phyloP scores from a whole-genome alignment of 2,888 invertebrate genomes.

The Octonoba sinensis region DNA sequence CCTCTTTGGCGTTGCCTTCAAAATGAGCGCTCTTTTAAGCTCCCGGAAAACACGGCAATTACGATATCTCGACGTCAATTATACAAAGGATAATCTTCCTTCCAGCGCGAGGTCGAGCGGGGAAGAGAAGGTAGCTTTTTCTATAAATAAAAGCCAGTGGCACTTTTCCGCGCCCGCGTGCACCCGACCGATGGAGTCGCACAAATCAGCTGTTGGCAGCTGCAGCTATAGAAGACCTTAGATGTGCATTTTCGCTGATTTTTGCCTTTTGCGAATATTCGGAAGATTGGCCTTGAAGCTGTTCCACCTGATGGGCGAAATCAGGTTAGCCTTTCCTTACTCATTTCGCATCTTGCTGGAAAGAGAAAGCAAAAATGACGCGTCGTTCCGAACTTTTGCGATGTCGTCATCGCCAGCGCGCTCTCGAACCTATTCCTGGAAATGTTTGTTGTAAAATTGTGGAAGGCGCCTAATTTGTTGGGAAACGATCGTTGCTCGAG shows the following conservation, averaged over 20 bases:
- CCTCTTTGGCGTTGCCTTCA: no score
- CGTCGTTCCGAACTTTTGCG: no score
- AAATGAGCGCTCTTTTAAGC: neutral
- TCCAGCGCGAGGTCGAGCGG: neutral
- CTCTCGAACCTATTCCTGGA: no score
- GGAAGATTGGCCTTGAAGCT: slow-evolving; percentile 10
- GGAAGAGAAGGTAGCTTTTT: slow-evolving; percentile 33
- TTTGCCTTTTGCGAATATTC: neutral
- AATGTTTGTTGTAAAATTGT: no score
- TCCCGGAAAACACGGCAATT: neutral
- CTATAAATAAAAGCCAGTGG: slow-evolving; percentile 38
- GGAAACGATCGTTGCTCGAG: no score
- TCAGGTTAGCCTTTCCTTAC: slow-evolving; percentile 7
- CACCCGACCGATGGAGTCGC: neutral
- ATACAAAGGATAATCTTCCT: no score
- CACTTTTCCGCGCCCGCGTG: slow-evolving; percentile 1
- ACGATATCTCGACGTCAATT: no score
- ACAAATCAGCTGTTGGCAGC: neutral
- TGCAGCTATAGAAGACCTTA: neutral
- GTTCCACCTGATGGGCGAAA: slow-evolving; percentile 9
- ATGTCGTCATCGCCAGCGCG: no score
- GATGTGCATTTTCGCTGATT: slow-evolving; percentile 12
- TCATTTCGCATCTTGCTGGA: neutral
- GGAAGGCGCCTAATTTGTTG: no score
- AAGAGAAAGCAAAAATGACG: no score